phyloP scores from a whole-genome alignment of 2,888 invertebrate genomes.

The Drosophila colorata region DNA sequence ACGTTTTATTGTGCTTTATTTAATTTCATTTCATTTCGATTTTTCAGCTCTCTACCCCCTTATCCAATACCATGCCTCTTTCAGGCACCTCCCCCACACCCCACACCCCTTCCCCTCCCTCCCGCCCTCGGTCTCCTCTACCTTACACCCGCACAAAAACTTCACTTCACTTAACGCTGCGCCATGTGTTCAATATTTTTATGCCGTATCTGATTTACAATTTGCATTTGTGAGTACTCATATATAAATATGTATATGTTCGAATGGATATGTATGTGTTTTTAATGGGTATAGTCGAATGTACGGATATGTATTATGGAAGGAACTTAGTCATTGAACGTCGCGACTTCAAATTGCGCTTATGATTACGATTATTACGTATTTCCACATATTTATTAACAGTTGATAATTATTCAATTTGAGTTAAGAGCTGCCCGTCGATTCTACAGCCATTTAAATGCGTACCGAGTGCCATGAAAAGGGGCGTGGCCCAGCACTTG shows the following conservation, averaged over 20 bases:
- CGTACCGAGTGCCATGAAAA: constrained; percentile 1
- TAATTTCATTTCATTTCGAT: constrained; percentile 71
- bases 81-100: background rate
- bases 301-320: constrained; percentile 16
- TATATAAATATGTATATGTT: constrained; percentile 21
- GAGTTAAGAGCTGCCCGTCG: constrained; percentile 6
- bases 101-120: background rate
- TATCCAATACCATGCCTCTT: constrained; percentile 7
- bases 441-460: constrained; percentile 9
- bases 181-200: constrained; percentile 78
- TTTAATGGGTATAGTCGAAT: constrained; percentile 30
- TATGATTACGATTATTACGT: constrained; percentile 36
- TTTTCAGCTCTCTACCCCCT: constrained; percentile 44
- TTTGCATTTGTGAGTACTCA: constrained; percentile 58
- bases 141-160: constrained; percentile 57
- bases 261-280: constrained; percentile 23
- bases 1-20: constrained; percentile 78
- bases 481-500: constrained; percentile 12
- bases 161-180: constrained; percentile 58
- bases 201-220: constrained; percentile 78
- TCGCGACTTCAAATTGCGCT: constrained; percentile 31
- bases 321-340: constrained; percentile 55
- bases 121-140: no score
- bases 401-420: constrained; percentile 37
- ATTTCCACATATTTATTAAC: constrained; percentile 34